phyloP scores from a whole-genome alignment of 1,140 invertebrate species.

The Condylostylus longicornis region DNA sequence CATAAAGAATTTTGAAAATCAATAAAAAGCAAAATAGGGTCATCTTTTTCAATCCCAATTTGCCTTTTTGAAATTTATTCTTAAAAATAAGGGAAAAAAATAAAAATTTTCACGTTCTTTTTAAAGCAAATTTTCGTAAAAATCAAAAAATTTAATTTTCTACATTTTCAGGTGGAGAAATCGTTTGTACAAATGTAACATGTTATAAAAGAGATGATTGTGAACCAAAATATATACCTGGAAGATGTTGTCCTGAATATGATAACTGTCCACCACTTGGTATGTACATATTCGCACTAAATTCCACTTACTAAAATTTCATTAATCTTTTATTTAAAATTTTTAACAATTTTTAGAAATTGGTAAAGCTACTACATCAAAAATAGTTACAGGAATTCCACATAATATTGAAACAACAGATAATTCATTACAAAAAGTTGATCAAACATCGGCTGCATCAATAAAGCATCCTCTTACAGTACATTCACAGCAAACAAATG shows the following conservation, averaged over 20 bases:
- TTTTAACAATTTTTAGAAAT: no score
- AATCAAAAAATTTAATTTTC: slow-evolving; percentile 1
- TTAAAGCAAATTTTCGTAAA: no score
- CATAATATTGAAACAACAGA: no score
- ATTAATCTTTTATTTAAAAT: no score
- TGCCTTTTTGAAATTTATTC: slow-evolving; percentile 2
- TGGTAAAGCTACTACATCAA: no score
- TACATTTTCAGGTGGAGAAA: slow-evolving; percentile 40
- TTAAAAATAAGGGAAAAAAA: slow-evolving; percentile 2
- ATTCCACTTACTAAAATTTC: background rate
- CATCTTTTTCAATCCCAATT: slow-evolving; percentile 3
- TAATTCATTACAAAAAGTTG: no score
- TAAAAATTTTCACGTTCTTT: no score
- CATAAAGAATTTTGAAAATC: no score
- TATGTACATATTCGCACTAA: slow-evolving; percentile 13
- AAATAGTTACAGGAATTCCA: no score
- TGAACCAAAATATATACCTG: slow-evolving; percentile 45
- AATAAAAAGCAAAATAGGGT: no score
- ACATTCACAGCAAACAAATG: no score
- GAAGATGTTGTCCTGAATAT: slow-evolving; percentile 61
- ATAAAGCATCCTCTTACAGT: background rate
- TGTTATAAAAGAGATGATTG: slow-evolving; percentile 61
- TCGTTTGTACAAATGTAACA: slow-evolving; percentile 55
- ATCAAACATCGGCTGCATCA: background rate
- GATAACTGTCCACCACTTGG: slow-evolving; percentile 57